Conservation (phyloP, 2,888 invertebrate species). For the Cremastobaeus sp. region DNA sequence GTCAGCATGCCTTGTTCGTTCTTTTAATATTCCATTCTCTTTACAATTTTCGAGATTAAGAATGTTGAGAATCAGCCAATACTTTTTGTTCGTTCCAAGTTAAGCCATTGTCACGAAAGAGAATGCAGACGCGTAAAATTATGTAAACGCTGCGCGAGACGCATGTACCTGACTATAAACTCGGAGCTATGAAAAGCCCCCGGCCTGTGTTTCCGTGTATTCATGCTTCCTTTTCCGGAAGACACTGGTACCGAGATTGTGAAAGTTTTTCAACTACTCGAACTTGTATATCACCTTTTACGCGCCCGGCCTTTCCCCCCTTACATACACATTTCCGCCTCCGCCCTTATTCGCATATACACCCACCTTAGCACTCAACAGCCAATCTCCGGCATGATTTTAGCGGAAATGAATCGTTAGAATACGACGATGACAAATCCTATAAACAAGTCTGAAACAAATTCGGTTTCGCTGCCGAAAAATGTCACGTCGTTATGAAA, state of each 20-base stretch:
- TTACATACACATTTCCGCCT: conserved; percentile 6
- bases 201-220: conserved; percentile 49
- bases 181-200: conserved; percentile 49
- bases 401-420: conserved; percentile 62
- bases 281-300: conserved; percentile 59
- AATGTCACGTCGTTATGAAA: conserved; percentile 20
- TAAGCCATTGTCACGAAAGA: conserved; percentile 38
- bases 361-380: conserved; percentile 33
- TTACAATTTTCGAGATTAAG: neutral
- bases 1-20: no score
- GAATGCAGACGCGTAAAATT: conserved; percentile 53
- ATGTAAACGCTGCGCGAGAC: conserved; percentile 50
- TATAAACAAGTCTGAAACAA: conserved; percentile 40
- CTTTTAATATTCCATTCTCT: neutral
- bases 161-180: conserved; percentile 52
- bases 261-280: conserved; percentile 61
- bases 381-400: conserved; percentile 63
- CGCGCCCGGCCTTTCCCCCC: conserved; percentile 10
- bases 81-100: conserved; percentile 17
- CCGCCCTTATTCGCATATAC: neutral
- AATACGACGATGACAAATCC: conserved; percentile 41
- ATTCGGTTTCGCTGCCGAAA: conserved; percentile 25
- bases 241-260: conserved; percentile 57
- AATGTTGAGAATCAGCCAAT: conserved; percentile 15
- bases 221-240: conserved; percentile 56